Percentiles rank a stretch among this genome's conserved stretches.
Conservation (phyloP, 2,797 vertebrate species). For the Girardinus metallicus region DNA sequence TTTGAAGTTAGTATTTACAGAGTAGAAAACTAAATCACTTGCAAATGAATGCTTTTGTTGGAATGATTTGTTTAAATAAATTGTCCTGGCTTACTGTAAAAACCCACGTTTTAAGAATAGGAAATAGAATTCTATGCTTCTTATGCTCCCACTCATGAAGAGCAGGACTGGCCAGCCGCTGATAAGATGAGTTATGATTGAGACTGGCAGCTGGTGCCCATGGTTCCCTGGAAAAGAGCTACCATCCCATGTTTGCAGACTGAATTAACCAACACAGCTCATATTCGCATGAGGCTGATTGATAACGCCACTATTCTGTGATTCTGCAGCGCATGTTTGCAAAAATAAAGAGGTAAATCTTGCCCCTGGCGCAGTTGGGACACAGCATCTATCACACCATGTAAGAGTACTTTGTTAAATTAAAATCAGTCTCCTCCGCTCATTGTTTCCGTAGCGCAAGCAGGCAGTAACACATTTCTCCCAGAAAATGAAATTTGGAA, state of each 20-base stretch:
- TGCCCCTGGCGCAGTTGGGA: constrained; percentile 76
- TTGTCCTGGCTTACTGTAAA: constrained; percentile 12
- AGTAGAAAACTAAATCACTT: background rate
- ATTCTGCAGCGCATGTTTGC: constrained; percentile 62
- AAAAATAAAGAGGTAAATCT: constrained; percentile 72
- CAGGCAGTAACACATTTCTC: constrained; percentile 56
- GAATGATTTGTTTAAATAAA: constrained; percentile 22
- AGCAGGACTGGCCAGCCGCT: constrained; percentile 53
- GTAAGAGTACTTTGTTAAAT: constrained; percentile 58
- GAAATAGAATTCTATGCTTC: constrained; percentile 13
- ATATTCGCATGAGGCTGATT: constrained; percentile 65
- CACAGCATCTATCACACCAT: constrained; percentile 77
- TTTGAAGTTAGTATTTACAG: background rate
- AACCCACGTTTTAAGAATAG: constrained; percentile 22
- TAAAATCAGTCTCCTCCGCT: constrained; percentile 68
- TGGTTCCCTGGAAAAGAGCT: constrained; percentile 58
- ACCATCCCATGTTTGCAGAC: constrained; percentile 44
- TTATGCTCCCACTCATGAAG: constrained; percentile 12
- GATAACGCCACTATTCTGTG: constrained; percentile 37
- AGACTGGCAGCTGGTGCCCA: constrained; percentile 57
- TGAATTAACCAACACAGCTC: constrained; percentile 50
- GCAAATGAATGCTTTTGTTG: background rate
- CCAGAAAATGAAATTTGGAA: constrained; percentile 68
- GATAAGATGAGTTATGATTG: constrained; percentile 58
- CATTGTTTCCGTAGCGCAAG: constrained; percentile 62